Base-by-base conservation (phyloP, 2,888 invertebrate species). In the Fragum sueziense region DNA sequence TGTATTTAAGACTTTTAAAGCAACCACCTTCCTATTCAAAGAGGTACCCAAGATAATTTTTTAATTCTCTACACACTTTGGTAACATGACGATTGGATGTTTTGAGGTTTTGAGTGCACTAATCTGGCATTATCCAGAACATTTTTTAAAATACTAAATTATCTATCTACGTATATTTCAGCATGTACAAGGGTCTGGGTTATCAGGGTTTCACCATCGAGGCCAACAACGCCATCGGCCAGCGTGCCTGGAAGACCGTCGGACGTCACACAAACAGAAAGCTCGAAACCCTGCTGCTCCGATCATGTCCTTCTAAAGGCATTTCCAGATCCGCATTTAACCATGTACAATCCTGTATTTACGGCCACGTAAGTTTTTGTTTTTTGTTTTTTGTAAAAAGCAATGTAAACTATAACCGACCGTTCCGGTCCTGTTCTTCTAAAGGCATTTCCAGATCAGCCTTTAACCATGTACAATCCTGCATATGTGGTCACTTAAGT, bases 191-290 rank as follows among this genome's bases (percentile, higher is more conserved):
- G 17, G 59, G 74, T 14, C 68, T 84, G 31, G 83, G 83, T 17
- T 84, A 84, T 68, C 29, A 62, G 3, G 83, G 83, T 2, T 84
- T 84, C 20, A 68, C 51, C 2, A 73, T 84, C 0, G 22, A 71
- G 31, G 83, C 83, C 20, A 74, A 52, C 20, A 84, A 84, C 31
- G 79, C 74, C 9, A 27, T 80, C 1, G 83, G 83, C 3, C 83
- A 84, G 22, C 73, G 47, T 2, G 83, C 83, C n/a, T 84, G 74
- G 73, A 84, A 84, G 71, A 80, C 80, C 2, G 76, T 84, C 0
- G 83, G 83, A 2, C 75, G 80, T 22, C 76, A 78, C 54, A 78
- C 70, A 6, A 76, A 74, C 65, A 31, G 78, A 31, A 17, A 11
- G 2, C 47, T 84, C 11, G 83, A 84, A 51, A 57, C 74, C 7